Evolutionary conservation across 2,888 invertebrate species (phyloP).

Genomic region (Cantharis nigra): DNA sequence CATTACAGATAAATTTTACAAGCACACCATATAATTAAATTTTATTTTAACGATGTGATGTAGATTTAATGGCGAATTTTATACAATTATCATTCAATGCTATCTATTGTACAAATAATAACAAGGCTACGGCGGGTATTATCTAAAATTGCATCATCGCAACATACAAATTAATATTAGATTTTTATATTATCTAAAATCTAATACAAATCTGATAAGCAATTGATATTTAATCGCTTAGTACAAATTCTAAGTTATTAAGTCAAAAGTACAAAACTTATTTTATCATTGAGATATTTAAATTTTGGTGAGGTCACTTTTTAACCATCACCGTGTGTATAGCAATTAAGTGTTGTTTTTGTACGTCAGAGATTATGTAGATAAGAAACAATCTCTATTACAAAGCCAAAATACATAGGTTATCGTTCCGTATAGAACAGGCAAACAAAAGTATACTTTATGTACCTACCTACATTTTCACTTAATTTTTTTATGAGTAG

Average conservation of each 20-base stretch:
- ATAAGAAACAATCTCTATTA: neutral
- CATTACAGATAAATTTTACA: neutral
- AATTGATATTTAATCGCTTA: neutral
- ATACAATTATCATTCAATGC: neutral
- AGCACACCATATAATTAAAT: neutral
- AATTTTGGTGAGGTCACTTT: neutral
- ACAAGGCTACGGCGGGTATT: neutral
- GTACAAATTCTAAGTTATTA: neutral
- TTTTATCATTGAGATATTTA: neutral
- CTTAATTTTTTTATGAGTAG: neutral
- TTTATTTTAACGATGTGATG: neutral
- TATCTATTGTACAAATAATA: neutral
- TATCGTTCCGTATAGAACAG: neutral
- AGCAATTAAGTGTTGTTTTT: neutral
- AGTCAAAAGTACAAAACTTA: neutral
- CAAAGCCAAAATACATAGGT: neutral
- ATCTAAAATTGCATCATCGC: neutral
- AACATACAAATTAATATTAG: neutral
- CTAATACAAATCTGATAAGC: neutral
- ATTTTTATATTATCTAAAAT: neutral
- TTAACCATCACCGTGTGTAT: neutral
- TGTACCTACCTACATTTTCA: neutral
- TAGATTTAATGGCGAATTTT: neutral
- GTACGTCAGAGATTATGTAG: neutral
- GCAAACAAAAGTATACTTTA: neutral